phyloP scores from a whole-genome alignment of 2,888 invertebrate species.

The Carterocephalus palaemon region DNA sequence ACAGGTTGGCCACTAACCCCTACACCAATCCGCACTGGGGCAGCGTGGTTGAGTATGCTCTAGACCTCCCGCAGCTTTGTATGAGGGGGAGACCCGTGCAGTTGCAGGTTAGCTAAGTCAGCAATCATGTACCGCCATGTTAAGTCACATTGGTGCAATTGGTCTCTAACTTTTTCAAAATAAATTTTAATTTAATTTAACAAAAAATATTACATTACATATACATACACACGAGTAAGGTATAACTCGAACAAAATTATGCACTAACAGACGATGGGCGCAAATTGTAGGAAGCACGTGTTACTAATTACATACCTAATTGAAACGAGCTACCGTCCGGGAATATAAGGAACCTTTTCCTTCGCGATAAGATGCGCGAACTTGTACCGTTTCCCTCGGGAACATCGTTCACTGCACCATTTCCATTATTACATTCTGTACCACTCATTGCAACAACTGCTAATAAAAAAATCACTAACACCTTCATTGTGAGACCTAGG shows the following conservation, averaged over 20 bases:
- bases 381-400: constrained; percentile 39
- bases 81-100: no score
- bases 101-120: no score
- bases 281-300: constrained; percentile 1
- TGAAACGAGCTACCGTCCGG: constrained; percentile 81
- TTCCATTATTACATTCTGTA: constrained; percentile 35
- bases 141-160: no score
- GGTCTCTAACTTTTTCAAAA: no score
- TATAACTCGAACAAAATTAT: background rate
- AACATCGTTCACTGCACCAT: constrained; percentile 39
- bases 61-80: no score
- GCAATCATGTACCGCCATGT: no score
- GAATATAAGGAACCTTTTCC: constrained; percentile 79
- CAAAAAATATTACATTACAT: no score
- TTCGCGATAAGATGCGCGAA: constrained; percentile 66
- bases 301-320: constrained; percentile 64
- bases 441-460: constrained; percentile 4
- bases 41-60: no score
- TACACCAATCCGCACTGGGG: no score
- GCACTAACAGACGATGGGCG: background rate
- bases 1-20: no score
- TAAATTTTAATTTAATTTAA: no score
- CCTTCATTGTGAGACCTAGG: constrained; percentile 11
- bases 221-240: no score
- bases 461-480: constrained; percentile 9